phyloP scores from a whole-genome alignment of 1,140 invertebrate species.

The Panulirus ornatus region DNA sequence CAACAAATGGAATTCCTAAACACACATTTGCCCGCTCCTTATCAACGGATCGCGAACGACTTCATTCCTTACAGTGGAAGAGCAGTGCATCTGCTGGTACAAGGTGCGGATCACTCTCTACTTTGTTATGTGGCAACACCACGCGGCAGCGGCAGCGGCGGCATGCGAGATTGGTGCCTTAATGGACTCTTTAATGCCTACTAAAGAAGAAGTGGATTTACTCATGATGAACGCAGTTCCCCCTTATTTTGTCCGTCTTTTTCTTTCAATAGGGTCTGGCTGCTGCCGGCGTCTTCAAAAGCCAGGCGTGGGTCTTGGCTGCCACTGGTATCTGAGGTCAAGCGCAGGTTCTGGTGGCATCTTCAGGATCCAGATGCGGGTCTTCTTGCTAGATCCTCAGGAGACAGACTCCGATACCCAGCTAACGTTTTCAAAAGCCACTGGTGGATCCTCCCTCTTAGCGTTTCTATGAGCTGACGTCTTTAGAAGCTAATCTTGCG shows the following conservation, averaged over 20 bases:
- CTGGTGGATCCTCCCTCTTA: too few relatives aligned
- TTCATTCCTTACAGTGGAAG: conserved; percentile 34
- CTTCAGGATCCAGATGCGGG: too few relatives aligned
- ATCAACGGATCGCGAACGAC: conserved; percentile 41
- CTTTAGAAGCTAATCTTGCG: too few relatives aligned
- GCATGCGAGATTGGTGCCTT: conserved; percentile 46
- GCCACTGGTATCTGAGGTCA: too few relatives aligned
- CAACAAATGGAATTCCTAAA: conserved; percentile 50
- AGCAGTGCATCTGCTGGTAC: not conserved
- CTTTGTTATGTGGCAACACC: conserved; percentile 47
- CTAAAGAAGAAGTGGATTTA: conserved; percentile 25
- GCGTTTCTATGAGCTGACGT: too few relatives aligned
- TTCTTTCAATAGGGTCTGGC: conserved; percentile 4
- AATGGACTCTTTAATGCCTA: conserved; percentile 44
- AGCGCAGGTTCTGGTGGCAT: too few relatives aligned
- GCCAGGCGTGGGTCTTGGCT: not conserved
- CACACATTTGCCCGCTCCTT: conserved; percentile 45
- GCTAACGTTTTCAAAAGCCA: too few relatives aligned
- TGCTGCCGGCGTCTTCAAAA: not conserved
- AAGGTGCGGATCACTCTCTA: not conserved
- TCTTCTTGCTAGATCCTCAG: too few relatives aligned
- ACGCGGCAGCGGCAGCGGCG: conserved; percentile 7
- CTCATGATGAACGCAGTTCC: conserved; percentile 42
- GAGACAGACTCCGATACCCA: too few relatives aligned
- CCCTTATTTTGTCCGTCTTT: not conserved